Evolutionary conservation across 2,888 invertebrate genomes (phyloP).

Genomic region (Galeruca laticollis): DNA sequence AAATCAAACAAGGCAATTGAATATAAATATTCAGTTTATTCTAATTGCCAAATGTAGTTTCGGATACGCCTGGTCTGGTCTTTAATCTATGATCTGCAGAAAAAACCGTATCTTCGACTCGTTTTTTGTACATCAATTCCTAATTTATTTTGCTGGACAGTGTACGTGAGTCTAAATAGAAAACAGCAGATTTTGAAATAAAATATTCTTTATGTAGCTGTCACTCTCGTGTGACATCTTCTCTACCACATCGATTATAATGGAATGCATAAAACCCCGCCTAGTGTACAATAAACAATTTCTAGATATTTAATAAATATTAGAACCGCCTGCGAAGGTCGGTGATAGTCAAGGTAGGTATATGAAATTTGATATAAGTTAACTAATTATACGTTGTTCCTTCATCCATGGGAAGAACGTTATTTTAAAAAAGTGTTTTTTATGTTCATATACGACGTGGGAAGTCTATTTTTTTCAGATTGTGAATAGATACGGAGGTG

Average conservation of each 20-base stretch:
- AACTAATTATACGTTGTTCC: conserved; percentile 35
- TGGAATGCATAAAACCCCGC: conserved; percentile 15
- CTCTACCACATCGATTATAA: not conserved
- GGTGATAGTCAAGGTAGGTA: conserved; percentile 6
- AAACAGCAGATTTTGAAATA: not conserved
- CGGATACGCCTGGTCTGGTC: no score
- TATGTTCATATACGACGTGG: conserved; percentile 21
- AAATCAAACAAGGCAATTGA: no score
- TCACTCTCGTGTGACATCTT: not conserved
- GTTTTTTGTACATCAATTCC: no score
- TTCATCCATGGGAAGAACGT: conserved; percentile 32
- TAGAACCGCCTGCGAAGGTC: conserved; percentile 8
- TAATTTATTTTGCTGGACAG: no score
- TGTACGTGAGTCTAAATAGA: not conserved
- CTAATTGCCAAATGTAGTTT: no score
- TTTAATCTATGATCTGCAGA: no score
- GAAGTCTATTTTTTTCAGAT: conserved; percentile 27
- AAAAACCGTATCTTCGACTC: no score
- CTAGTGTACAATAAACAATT: conserved; percentile 7
- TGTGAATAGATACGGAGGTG: conserved; percentile 27
- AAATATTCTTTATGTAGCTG: conserved; percentile 12
- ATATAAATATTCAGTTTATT: no score
- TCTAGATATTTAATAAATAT: conserved; percentile 7
- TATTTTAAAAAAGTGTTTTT: conserved; percentile 26
- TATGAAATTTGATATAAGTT: conserved; percentile 35